These are phyloP conservation scores for Hycleus phaleratus DNA, from an alignment of 1,140 invertebrate genomes.

Conservation along the genomic window DNA sequence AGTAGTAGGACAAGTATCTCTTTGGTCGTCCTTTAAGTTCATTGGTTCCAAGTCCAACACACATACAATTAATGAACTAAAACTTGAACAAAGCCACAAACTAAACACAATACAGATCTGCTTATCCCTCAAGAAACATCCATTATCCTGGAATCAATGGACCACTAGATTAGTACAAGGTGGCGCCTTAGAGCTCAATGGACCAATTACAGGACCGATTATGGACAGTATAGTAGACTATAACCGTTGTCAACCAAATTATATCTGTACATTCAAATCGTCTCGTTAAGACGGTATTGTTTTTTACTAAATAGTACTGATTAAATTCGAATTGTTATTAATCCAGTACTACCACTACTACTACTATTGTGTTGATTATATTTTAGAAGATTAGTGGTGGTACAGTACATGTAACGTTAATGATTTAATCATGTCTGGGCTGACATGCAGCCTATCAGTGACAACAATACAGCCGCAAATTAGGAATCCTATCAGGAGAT, in stretches of 20 bases:
- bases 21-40: neutral
- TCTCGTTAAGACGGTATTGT: slow-evolving; percentile 25
- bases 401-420: no score
- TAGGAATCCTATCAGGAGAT: no score
- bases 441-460: no score
- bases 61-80: slow-evolving; percentile 31
- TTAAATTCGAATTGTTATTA: no score
- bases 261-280: slow-evolving; percentile 13
- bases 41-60: slow-evolving; percentile 21
- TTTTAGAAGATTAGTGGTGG: no score
- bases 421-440: no score
- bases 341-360: no score
- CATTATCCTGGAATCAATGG: slow-evolving; percentile 39
- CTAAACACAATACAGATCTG: slow-evolving; percentile 39
- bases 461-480: no score
- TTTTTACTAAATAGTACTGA: neutral
- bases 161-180: slow-evolving; percentile 34
- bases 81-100: slow-evolving; percentile 35
- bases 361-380: no score
- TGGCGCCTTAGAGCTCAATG: slow-evolving; percentile 33
- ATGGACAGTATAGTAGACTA: slow-evolving; percentile 6
- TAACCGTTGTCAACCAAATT: slow-evolving; percentile 18
- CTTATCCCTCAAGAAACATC: slow-evolving; percentile 37
- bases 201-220: slow-evolving; percentile 29
- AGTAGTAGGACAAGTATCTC: slow-evolving; percentile 10